These are phyloP conservation scores for Coenonympha glycerion DNA, from an alignment of 2,888 invertebrate species.

Conservation along the genomic window DNA sequence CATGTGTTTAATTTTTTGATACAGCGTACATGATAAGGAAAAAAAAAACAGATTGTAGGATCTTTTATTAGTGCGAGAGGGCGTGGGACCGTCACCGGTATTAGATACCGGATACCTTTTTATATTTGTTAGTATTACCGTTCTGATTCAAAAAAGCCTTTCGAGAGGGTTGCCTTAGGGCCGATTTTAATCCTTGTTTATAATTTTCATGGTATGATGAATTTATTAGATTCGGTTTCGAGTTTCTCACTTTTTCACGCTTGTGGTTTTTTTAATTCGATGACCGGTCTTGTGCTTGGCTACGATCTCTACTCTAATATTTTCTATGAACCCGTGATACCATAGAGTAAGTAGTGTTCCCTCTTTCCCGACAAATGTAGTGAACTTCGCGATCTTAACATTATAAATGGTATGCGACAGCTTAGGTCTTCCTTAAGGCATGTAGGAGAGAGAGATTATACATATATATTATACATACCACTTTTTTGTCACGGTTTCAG, in stretches of 20 bases:
- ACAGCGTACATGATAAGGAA: conserved; percentile 32
- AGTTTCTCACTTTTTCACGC: not conserved
- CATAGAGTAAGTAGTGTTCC: too few species aligned
- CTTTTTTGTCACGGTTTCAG: too few species aligned
- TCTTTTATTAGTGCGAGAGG: conserved; percentile 31
- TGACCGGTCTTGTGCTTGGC: too few species aligned
- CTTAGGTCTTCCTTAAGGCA: too few species aligned
- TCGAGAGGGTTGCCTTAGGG: not conserved
- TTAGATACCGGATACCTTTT: conserved; percentile 64
- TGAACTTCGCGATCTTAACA: too few species aligned
- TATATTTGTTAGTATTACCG: conserved; percentile 42
- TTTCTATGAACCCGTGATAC: too few species aligned
- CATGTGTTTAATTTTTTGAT: conserved; percentile 47
- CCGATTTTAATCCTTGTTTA: not conserved
- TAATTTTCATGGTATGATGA: conserved; percentile 1
- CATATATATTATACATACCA: too few species aligned
- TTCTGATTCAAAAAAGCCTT: conserved; percentile 21
- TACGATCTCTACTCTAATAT: too few species aligned
- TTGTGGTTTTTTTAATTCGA: not conserved
- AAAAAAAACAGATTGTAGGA: conserved; percentile 23
- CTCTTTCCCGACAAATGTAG: too few species aligned
- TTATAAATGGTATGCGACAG: too few species aligned
- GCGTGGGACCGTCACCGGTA: conserved; percentile 55
- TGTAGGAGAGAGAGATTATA: too few species aligned
- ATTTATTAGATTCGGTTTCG: not conserved